A percentile compares a stretch with the other conserved stretches of the same genome.
Evolutionary conservation across 2,888 invertebrate genomes (phyloP).

Genomic region (Pachycephus smyrnensis): DNA sequence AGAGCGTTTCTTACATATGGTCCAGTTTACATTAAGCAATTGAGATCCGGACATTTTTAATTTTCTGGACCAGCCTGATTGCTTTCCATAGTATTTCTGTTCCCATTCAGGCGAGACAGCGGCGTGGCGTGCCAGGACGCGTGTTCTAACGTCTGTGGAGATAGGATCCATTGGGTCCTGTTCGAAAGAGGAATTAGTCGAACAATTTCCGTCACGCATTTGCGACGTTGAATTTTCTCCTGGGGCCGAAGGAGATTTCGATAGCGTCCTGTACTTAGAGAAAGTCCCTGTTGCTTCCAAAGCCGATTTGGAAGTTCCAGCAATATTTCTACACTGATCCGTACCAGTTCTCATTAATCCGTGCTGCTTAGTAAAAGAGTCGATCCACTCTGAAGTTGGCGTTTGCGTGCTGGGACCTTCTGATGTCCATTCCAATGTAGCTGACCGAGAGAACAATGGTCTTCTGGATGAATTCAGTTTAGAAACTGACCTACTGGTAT

Average conservation of each 20-base stretch:
- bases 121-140: conserved; percentile 2
- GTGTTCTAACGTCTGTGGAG: not conserved
- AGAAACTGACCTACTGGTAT: not conserved
- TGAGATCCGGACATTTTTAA: conserved; percentile 18
- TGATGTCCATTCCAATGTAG: conserved; percentile 21
- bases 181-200: conserved; percentile 20
- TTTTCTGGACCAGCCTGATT: conserved; percentile 14
- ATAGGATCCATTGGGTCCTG: conserved; percentile 20
- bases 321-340: conserved; percentile 1
- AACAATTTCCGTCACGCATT: conserved; percentile 7
- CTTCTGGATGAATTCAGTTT: not conserved
- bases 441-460: conserved; percentile 20
- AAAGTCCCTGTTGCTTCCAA: conserved; percentile 8
- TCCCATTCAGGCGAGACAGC: conserved; percentile 8
- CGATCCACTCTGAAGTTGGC: conserved; percentile 21
- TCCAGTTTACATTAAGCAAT: conserved; percentile 16
- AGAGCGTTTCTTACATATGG: conserved; percentile 15
- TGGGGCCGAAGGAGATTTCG: conserved; percentile 20
- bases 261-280: conserved; percentile 10
- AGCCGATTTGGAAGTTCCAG: conserved; percentile 11
- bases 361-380: conserved; percentile 19
- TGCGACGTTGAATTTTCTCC: conserved; percentile 14
- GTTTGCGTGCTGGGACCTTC: conserved; percentile 16
- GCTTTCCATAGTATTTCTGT: conserved; percentile 1
- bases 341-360: conserved; percentile 6